Percentiles rank a stretch among this genome's conserved stretches.
Evolutionary conservation across 2,888 invertebrate species (phyloP).

Genomic region (Phengaris arion): DNA sequence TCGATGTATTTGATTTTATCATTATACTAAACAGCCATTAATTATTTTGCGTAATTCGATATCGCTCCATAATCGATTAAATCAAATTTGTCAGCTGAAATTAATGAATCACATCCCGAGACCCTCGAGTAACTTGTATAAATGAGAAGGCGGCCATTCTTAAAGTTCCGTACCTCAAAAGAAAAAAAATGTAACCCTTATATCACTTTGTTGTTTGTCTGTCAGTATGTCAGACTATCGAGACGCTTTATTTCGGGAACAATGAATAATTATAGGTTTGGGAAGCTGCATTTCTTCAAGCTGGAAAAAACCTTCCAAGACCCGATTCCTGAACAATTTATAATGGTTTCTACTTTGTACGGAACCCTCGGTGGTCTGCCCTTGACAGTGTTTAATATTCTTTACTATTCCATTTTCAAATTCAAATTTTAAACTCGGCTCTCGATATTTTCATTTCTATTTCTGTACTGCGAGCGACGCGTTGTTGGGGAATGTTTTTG

Average conservation of each 20-base stretch:
- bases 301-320: not conserved
- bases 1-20: conserved; percentile 1
- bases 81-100: conserved; percentile 17
- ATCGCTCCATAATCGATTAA: conserved; percentile 1
- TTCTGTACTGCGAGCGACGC: conserved; percentile 8
- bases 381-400: not conserved
- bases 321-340: not conserved
- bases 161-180: not conserved
- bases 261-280: not conserved
- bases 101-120: not conserved
- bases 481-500: not conserved
- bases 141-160: not conserved
- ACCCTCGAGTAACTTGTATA: not conserved
- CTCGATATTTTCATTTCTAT: conserved; percentile 7
- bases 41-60: conserved; percentile 1
- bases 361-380: not conserved
- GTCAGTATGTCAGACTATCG: too few species aligned
- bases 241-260: not conserved
- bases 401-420: conserved; percentile 10
- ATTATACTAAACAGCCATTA: not conserved
- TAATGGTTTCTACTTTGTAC: not conserved
- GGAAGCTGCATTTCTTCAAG: not conserved
- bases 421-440: not conserved
- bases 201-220: too few species aligned
- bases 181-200: not conserved